Evolutionary conservation across 2,797 vertebrate species (phyloP).

Genomic region (Enteromius anoplus): DNA sequence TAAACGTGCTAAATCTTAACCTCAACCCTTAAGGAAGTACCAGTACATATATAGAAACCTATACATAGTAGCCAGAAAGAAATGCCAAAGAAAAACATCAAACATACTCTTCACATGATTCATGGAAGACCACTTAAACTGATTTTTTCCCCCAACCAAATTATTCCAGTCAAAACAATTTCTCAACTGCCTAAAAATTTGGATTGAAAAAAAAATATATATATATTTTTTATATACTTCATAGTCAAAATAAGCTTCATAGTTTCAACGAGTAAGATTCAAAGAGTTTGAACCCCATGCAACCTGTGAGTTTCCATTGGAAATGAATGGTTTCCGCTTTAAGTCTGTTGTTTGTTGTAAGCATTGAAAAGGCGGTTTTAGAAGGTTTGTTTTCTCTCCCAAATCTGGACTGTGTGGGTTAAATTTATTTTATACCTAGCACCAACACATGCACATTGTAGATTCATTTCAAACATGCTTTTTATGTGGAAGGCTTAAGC

Average conservation of each 20-base stretch:
- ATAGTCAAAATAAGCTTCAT: background rate
- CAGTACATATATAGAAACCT: too few relatives aligned
- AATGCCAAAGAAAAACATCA: too few relatives aligned
- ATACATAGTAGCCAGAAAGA: too few relatives aligned
- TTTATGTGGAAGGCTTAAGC: constrained; percentile 18
- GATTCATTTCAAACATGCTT: background rate
- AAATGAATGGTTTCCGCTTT: background rate
- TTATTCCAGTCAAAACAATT: too few relatives aligned
- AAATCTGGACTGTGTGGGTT: background rate
- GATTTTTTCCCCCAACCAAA: too few relatives aligned
- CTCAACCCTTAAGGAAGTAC: too few relatives aligned
- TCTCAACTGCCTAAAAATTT: too few relatives aligned
- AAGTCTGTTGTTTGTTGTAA: background rate
- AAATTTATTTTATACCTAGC: background rate
- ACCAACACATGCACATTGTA: background rate
- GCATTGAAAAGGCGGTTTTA: background rate
- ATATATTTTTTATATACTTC: background rate
- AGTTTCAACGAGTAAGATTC: background rate
- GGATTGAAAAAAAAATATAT: background rate
- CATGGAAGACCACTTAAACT: too few relatives aligned
- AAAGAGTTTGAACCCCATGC: background rate
- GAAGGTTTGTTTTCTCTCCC: background rate
- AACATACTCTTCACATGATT: too few relatives aligned
- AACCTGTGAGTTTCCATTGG: background rate
- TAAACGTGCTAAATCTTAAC: too few relatives aligned